A percentile compares a stretch with the other conserved stretches of the same genome.
phyloP scores from a whole-genome alignment of 2,888 invertebrate genomes.

The Zhengitettix transpicula region DNA sequence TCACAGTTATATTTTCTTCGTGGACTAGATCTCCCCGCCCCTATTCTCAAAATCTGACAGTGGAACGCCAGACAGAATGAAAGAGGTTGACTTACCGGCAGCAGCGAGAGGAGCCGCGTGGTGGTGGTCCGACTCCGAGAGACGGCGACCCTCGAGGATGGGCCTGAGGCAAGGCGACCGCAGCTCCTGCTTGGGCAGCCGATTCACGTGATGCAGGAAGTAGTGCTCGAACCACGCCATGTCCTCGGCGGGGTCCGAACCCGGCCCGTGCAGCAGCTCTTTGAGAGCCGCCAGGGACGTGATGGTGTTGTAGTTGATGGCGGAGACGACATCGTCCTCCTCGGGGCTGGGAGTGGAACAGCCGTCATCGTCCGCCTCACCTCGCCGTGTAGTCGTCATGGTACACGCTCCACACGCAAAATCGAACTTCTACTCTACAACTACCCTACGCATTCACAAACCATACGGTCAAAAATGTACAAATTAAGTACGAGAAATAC shows the following conservation, averaged over 20 bases:
- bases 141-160: slow-evolving; percentile 30
- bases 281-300: slow-evolving; percentile 49
- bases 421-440: too few relatives aligned
- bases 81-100: background rate
- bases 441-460: too few relatives aligned
- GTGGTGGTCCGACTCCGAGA: slow-evolving; percentile 52
- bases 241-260: slow-evolving; percentile 31
- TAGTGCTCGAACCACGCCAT: slow-evolving; percentile 49
- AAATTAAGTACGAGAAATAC: too few relatives aligned
- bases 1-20: too few relatives aligned
- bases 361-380: background rate
- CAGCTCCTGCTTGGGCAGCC: slow-evolving; percentile 39
- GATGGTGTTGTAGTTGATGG: slow-evolving; percentile 45
- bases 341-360: background rate
- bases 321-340: background rate
- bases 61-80: too few relatives aligned
- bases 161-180: slow-evolving; percentile 23
- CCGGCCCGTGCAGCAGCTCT: slow-evolving; percentile 39
- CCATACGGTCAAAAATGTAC: too few relatives aligned
- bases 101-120: slow-evolving; percentile 7
- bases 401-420: too few relatives aligned
- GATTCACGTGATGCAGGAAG: slow-evolving; percentile 55
- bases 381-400: background rate
- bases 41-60: too few relatives aligned
- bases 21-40: too few relatives aligned